Evolutionary conservation across 2,113 vertebrate genomes (phyloP).

Genomic region (Clarias batrachus): DNA sequence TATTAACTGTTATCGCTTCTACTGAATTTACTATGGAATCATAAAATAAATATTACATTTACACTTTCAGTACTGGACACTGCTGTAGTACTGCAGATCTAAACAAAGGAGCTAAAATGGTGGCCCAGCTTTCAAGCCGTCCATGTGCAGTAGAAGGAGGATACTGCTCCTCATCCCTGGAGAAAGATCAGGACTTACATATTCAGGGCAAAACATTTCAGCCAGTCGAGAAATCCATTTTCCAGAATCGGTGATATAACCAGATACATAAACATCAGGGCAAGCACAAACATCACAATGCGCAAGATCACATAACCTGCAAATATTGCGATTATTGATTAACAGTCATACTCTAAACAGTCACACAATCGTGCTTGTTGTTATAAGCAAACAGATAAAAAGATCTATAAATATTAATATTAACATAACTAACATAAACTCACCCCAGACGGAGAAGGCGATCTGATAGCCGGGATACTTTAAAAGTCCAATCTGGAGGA

Average conservation of each 20-base stretch:
- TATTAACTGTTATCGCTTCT: neutral
- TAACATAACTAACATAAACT: constrained; percentile 39
- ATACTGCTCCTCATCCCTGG: neutral
- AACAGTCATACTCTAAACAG: neutral
- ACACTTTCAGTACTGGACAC: neutral
- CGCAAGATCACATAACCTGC: constrained; percentile 83
- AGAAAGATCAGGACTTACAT: constrained; percentile 68
- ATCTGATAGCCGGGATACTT: no score
- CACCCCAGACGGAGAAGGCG: constrained; percentile 84
- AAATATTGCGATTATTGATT: neutral
- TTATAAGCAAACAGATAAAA: neutral
- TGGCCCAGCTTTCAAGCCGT: neutral
- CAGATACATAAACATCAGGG: constrained; percentile 69
- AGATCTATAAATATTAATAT: neutral
- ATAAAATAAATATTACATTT: no score
- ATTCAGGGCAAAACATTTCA: constrained; percentile 65
- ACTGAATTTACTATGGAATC: neutral
- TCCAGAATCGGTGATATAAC: constrained; percentile 76
- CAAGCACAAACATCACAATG: constrained; percentile 73
- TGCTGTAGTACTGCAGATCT: neutral
- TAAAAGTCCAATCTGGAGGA: neutral
- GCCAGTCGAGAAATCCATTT: constrained; percentile 61
- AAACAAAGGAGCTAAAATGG: neutral
- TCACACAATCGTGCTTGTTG: neutral
- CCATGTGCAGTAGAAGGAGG: neutral